Percentiles rank a stretch among this genome's conserved stretches.
These are phyloP conservation scores for Platichthys stellatus DNA, from an alignment of 2,113 vertebrate genomes.

Conservation along the genomic window DNA sequence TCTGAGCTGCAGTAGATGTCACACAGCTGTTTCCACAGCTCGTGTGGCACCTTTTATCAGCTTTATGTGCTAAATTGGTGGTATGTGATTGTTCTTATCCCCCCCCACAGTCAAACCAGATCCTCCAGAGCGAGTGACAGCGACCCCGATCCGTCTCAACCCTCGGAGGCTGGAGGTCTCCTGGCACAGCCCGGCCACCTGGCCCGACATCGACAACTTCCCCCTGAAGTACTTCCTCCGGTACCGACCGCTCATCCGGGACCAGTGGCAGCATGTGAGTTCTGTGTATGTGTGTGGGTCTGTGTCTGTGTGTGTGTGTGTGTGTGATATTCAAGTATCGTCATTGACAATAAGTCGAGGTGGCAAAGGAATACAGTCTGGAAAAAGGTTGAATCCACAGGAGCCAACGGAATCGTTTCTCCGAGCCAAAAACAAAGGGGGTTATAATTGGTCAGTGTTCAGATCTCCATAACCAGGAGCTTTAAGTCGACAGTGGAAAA, in stretches of 20 bases:
- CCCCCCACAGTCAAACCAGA: constrained; percentile 91
- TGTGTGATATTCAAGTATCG: neutral
- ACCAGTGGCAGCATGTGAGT: constrained; percentile 98
- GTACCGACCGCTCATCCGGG: constrained; percentile 94
- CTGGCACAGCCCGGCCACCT: constrained; percentile 93
- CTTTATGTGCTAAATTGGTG: neutral
- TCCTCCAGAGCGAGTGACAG: constrained; percentile 92
- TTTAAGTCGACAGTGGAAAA: constrained; percentile 34
- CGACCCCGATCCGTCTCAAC: constrained; percentile 88
- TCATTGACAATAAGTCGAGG: neutral
- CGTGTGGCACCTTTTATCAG: too few relatives aligned
- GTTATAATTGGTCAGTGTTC: constrained; percentile 18
- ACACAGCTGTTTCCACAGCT: too few relatives aligned
- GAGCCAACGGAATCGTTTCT: constrained; percentile 5
- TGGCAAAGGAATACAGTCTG: neutral
- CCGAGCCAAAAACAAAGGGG: constrained; percentile 5
- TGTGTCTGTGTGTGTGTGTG: neutral
- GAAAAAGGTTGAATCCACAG: neutral
- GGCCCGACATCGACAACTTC: constrained; percentile 94
- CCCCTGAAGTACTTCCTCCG: constrained; percentile 97
- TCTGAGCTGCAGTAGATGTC: too few relatives aligned
- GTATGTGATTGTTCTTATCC: constrained; percentile 35
- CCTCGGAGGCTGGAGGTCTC: constrained; percentile 91
- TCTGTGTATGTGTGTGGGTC: neutral
- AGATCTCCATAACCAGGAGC: constrained; percentile 34